Conservation (phyloP, 2,113 vertebrate species). For the Eretmochelys imbricata region DNA sequence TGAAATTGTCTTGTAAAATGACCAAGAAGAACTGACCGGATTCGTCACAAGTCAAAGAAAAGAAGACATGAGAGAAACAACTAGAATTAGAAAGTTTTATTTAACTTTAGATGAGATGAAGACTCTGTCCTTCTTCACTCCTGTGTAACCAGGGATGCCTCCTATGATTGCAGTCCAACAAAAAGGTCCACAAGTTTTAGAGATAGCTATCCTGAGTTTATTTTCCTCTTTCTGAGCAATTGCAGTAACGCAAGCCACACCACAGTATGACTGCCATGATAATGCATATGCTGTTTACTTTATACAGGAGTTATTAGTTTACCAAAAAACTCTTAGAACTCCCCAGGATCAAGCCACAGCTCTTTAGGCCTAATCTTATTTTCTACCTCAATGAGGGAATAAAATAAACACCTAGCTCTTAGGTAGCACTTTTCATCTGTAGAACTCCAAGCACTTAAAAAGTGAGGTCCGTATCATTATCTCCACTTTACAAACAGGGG, state of each 20-base stretch:
- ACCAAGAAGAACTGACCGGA: background rate
- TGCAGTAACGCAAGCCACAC: background rate
- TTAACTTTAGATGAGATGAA: background rate
- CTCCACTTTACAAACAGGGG: too few species aligned
- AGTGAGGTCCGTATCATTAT: too few species aligned
- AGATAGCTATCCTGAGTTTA: background rate
- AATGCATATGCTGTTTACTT: background rate
- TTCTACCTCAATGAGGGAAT: accelerated
- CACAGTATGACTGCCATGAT: background rate
- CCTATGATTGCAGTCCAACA: background rate
- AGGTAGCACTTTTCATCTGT: too few species aligned
- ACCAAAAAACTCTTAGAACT: background rate
- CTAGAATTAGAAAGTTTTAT: background rate
- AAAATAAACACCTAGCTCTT: background rate
- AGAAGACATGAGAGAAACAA: background rate
- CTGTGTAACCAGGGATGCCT: too few species aligned
- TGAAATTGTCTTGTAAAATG: background rate
- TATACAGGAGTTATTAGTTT: background rate
- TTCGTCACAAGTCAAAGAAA: background rate
- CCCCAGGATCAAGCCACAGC: background rate
- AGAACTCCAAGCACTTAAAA: too few species aligned
- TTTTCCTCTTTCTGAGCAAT: background rate
- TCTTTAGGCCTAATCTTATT: background rate
- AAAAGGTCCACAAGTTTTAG: background rate
- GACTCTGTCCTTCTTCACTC: background rate